phyloP scores from a whole-genome alignment of 2,888 invertebrate species.

The Pharmacophagus antenor region DNA sequence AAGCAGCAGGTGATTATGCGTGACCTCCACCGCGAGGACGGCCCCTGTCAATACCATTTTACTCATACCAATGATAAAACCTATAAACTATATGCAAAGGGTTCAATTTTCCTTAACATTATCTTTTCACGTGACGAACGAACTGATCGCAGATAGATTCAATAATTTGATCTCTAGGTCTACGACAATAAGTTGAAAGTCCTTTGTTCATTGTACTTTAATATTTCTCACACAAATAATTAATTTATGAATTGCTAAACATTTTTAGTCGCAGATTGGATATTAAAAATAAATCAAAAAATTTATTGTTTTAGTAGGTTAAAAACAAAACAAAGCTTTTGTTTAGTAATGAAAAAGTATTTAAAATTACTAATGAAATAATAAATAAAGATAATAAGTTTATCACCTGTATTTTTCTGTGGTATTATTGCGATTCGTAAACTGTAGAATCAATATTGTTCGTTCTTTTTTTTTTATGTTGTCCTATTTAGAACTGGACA shows the following conservation, averaged over 20 bases:
- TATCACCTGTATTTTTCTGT: no score
- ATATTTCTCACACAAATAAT: conserved; percentile 23
- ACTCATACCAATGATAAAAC: conserved; percentile 31
- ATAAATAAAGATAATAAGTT: no score
- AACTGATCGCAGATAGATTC: neutral
- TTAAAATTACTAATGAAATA: no score
- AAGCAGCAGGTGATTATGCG: conserved; percentile 44
- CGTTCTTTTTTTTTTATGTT: no score
- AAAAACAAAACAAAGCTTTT: no score
- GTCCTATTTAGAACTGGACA: no score
- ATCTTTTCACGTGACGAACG: conserved; percentile 14
- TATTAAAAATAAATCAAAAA: conserved; percentile 4
- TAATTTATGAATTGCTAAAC: conserved; percentile 23
- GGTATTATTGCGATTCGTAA: no score
- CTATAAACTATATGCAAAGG: conserved; percentile 35
- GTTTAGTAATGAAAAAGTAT: no score
- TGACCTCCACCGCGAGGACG: conserved; percentile 46
- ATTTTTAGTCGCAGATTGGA: conserved; percentile 9
- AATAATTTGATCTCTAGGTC: conserved; percentile 19
- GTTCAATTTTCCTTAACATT: conserved; percentile 35
- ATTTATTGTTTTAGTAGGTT: neutral
- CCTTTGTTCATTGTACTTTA: conserved; percentile 5
- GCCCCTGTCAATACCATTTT: conserved; percentile 29
- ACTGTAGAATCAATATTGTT: no score
- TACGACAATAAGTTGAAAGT: conserved; percentile 10